phyloP scores from a whole-genome alignment of 2,888 invertebrate genomes.

The Nipponacmea schrenckii region DNA sequence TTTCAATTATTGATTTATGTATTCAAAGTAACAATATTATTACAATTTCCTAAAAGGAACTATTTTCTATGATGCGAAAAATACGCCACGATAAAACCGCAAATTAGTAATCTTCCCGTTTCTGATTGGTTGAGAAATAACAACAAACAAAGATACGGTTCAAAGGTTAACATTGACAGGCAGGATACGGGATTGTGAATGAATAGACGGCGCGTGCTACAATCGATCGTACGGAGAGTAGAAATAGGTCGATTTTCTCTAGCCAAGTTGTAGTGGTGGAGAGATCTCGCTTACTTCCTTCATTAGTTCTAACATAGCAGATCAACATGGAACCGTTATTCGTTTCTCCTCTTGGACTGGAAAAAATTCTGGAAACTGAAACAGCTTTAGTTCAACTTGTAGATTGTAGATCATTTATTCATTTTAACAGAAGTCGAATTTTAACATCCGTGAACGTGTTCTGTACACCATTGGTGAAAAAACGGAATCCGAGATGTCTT shows the following conservation, averaged over 20 bases:
- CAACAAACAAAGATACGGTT: not conserved
- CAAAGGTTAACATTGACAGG: not conserved
- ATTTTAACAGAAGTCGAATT: conserved; percentile 53
- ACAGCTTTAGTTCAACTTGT: conserved; percentile 39
- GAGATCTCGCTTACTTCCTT: not conserved
- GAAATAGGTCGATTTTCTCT: not conserved
- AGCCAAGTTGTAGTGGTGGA: not conserved
- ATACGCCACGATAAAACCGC: no score
- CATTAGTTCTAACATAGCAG: not conserved
- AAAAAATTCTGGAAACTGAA: conserved; percentile 34
- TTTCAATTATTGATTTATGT: no score
- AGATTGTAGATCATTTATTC: conserved; percentile 58
- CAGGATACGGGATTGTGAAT: not conserved
- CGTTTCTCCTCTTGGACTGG: conserved; percentile 30
- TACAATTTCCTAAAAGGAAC: no score
- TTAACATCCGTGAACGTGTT: conserved; percentile 52
- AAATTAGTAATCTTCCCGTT: not conserved
- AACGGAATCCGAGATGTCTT: conserved; percentile 41
- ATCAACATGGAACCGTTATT: conserved; percentile 16
- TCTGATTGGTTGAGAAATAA: not conserved
- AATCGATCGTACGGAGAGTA: not conserved
- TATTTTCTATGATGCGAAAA: no score
- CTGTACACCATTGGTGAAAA: conserved; percentile 59
- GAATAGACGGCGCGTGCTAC: not conserved
- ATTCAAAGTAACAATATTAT: no score